Evolutionary conservation across 2,797 vertebrate genomes (phyloP).

Genomic region (Buphagus erythrorhynchus): DNA sequence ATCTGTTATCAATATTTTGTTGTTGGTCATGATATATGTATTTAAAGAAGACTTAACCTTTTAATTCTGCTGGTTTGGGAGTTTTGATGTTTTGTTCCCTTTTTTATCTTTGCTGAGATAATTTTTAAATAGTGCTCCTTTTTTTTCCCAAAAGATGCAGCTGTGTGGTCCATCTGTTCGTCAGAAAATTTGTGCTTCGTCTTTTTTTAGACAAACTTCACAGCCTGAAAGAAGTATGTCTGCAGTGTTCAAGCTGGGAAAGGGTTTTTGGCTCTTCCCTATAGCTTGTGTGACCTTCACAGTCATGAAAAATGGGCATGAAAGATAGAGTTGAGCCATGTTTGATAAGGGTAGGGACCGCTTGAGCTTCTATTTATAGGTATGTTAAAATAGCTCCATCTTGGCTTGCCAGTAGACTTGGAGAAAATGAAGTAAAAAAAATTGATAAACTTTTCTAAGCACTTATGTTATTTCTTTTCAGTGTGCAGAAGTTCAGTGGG

Average conservation of each 20-base stretch:
- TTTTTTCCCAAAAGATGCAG: conserved; percentile 29
- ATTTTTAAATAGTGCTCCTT: conserved; percentile 17
- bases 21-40: not conserved
- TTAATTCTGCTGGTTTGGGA: not conserved
- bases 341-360: not conserved
- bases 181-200: conserved; percentile 5
- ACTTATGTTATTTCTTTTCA: not conserved
- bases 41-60: not conserved
- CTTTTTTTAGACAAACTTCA: conserved; percentile 37
- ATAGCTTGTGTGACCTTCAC: not conserved
- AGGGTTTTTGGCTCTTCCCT: not conserved
- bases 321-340: not conserved
- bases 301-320: not conserved
- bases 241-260: not conserved
- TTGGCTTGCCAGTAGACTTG: not conserved
- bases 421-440: not conserved
- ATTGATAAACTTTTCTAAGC: not conserved
- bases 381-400: not conserved
- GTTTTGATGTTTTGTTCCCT: not conserved
- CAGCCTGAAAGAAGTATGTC: not conserved
- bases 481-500: not conserved
- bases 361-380: not conserved
- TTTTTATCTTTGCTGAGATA: conserved; percentile 48
- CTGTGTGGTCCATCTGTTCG: conserved; percentile 62
- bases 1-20: not conserved